A percentile compares a stretch with the other conserved stretches of the same genome.
These are phyloP conservation scores for Drosophila miranda DNA, from an alignment of 1,140 invertebrate genomes.

Conservation along the genomic window DNA sequence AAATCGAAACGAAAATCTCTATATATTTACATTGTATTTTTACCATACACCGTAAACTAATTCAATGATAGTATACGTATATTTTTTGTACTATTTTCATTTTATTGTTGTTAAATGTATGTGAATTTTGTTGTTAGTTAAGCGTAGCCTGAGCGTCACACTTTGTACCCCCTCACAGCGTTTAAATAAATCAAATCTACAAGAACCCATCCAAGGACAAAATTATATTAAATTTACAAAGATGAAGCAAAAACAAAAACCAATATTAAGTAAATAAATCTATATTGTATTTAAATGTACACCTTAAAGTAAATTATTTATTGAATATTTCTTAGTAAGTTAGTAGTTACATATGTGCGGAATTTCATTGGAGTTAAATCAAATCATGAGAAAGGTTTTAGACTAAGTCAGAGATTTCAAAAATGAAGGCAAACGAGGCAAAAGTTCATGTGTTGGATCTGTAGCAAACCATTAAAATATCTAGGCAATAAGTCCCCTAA, in stretches of 20 bases:
- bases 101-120: constrained; percentile 73
- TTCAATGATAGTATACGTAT: constrained; percentile 27
- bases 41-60: constrained; percentile 39
- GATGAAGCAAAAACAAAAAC: constrained; percentile 21
- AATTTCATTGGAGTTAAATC: constrained; percentile 35
- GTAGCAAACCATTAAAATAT: constrained; percentile 27
- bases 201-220: constrained; percentile 65
- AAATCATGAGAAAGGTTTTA: constrained; percentile 28
- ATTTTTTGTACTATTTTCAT: constrained; percentile 69
- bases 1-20: constrained; percentile 31
- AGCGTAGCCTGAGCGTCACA: constrained; percentile 68
- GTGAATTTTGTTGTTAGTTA: constrained; percentile 78
- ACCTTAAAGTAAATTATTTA: constrained; percentile 55
- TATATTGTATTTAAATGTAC: constrained; percentile 51
- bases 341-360: constrained; percentile 27
- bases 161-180: constrained; percentile 69
- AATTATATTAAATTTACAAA: constrained; percentile 71
- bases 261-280: constrained; percentile 16
- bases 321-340: constrained; percentile 50
- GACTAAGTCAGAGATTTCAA: constrained; percentile 27
- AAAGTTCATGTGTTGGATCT: constrained; percentile 33
- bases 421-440: constrained; percentile 2
- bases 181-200: constrained; percentile 72
- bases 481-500: constrained; percentile 23
- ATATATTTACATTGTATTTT: constrained; percentile 54